Evolutionary conservation across 2,113 vertebrate genomes (phyloP).

Genomic region (Scartelaos histophorus): DNA sequence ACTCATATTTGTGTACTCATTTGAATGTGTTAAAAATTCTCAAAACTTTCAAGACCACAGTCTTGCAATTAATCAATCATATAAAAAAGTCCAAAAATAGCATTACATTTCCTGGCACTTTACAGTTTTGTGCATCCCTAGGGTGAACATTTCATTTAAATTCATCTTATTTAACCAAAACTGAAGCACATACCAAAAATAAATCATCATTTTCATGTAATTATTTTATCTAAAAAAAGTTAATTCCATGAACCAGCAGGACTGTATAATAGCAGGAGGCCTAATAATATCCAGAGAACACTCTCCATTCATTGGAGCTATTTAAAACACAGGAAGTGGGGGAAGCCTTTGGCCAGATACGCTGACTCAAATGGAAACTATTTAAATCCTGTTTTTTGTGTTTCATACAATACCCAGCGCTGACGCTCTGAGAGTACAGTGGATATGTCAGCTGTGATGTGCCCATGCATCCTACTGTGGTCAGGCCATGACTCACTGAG

Average conservation of each 20-base stretch:
- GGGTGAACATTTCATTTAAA: no score
- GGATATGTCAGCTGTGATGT: slow-evolving; percentile 26
- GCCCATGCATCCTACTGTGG: not conserved
- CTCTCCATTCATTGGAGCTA: slow-evolving; percentile 52
- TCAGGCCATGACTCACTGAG: not conserved
- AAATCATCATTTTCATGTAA: no score
- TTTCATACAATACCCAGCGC: slow-evolving; percentile 25
- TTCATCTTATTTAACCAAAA: no score
- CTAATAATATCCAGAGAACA: slow-evolving; percentile 48
- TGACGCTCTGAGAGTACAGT: slow-evolving; percentile 34
- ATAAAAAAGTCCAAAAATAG: not conserved
- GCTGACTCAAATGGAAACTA: slow-evolving; percentile 64
- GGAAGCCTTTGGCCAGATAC: slow-evolving; percentile 62
- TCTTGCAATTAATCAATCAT: not conserved
- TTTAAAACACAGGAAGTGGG: slow-evolving; percentile 47
- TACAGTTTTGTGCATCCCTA: no score
- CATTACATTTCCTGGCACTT: no score
- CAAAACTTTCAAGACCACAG: not conserved
- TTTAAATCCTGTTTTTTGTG: slow-evolving; percentile 26
- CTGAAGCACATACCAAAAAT: no score
- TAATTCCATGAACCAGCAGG: slow-evolving; percentile 45
- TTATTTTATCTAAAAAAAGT: no score
- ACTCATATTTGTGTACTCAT: slow-evolving; percentile 7
- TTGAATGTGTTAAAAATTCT: not conserved
- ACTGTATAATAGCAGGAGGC: slow-evolving; percentile 54